Evolutionary conservation across 2,797 vertebrate species (phyloP), one percentile per base, ranked within the genome.

Genomic region (Orientallactaga sibirica): DNA sequence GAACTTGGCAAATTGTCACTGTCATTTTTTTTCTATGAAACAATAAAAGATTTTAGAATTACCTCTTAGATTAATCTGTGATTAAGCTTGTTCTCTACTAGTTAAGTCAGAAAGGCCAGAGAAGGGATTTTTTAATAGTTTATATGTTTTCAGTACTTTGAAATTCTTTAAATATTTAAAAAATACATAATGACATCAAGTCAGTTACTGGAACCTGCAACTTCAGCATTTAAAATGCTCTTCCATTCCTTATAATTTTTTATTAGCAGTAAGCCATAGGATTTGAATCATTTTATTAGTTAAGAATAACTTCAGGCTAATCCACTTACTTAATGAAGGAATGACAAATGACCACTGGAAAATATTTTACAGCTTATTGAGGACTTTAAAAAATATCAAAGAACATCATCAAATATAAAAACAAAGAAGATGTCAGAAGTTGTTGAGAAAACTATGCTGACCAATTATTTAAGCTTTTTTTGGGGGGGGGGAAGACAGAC

Each of bases 391-490:
- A 48, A 48, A 8, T 77, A 88, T 76, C 61, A 52, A 86, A 81
- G 73, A 90, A 71, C 25, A 92, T 79, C 18, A 58, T 27, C 14
- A 68, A 70, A 68, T 25, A 88, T 7, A 71, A 75, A 93, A 55
- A 37, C 33, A 33, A 86, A 76, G 75, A 86, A 73, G 78, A 82
- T 62, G 67, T 62, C 41, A 64, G 74, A 87, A 41, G 12, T 62
- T 89, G 88, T 29, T 58, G 22, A 93, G 52, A 91, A 12, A 22
- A 62, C 16, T 78, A 86, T 71, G 27, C 20, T 89, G 25, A 91
- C 79, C 61, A 37, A 85, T 89, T 24, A 87, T 37, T 86, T 84
- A 79, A 87, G n/a, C 58, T 93, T 95, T 93, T 92, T 37, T 37
- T 37, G 33, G 33, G 33, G 33, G 33, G 33, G 2, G 33, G 33